Evolutionary conservation across 2,797 vertebrate species (phyloP), one percentile per base, ranked within the genome.

Genomic region (Parambassis ranga): DNA sequence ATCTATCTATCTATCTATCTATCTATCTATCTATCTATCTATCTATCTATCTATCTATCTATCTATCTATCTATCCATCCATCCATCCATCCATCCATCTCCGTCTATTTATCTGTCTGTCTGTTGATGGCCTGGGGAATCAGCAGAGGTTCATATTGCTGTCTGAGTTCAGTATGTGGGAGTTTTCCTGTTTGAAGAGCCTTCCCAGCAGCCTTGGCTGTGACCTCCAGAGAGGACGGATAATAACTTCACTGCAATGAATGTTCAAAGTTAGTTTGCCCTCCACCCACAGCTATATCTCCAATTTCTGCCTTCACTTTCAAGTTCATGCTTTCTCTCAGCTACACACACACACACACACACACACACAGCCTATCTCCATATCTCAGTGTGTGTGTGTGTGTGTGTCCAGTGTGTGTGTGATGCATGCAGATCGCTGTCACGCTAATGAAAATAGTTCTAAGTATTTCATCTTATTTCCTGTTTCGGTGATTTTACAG

Each of bases 211-310:
- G 73, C 74, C 73, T 61, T 20, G 70, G 23, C 71, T 66, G 33
- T 69, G 82, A 86, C 83, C 83, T 83, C 81, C 8, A 38, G 73
- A 78, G 77, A 83, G 51, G 73, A 79, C 33, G 46, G 78, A 83
- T 78, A 78, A 83, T 79, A 83, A 85, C 78, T 86, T 75, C 55
- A 52, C 67, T 61, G 76, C 78, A 49, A 70, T 74, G 74, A 69
- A 86, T 82, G 78, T 82, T 86, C 75, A 83, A 81, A 85, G 82
- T 85, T 83, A 75, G 71, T 79, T 79, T 82, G 80, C 80, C 80
- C 82, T 86, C 84, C 76, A 83, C 86, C 78, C 82, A 82, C 80
- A 79, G 75, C 65, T 63, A 65, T 62, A 81, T 68, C 82, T 83
- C 70, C 69, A 57, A 75, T 80, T 79, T 81, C 60, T 83, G 28